A percentile compares a stretch with the other conserved stretches of the same genome.
Conservation (phyloP, 2,888 invertebrate species). For the Ichneumon xanthorius region DNA sequence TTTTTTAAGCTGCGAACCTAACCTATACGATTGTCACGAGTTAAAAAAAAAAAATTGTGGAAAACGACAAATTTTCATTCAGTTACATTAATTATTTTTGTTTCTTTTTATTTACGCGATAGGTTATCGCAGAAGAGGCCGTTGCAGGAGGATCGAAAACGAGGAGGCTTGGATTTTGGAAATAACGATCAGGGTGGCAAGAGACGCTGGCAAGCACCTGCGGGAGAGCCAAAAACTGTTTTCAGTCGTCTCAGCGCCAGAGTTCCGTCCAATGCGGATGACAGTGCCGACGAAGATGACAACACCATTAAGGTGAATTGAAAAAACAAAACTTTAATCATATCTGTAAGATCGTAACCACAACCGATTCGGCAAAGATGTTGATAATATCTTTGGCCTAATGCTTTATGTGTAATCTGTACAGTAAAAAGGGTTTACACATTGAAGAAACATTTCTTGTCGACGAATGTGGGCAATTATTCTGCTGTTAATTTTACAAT, state of each 20-base stretch:
- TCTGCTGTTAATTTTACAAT: not conserved
- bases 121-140: slow-evolving; percentile 81
- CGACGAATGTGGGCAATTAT: not conserved
- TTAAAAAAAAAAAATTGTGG: not conserved
- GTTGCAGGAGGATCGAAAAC: slow-evolving; percentile 81
- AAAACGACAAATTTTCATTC: not conserved
- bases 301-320: slow-evolving; percentile 75
- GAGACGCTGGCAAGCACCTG: slow-evolving; percentile 79
- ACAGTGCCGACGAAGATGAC: slow-evolving; percentile 83
- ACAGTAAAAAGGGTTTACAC: not conserved
- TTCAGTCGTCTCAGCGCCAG: slow-evolving; percentile 83
- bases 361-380: not conserved
- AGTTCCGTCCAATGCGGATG: slow-evolving; percentile 82
- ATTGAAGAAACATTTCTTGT: not conserved
- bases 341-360: not conserved
- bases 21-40: slow-evolving; percentile 22
- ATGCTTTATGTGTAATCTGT: not conserved
- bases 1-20: not conserved
- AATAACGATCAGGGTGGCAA: slow-evolving; percentile 80
- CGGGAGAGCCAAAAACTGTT: slow-evolving; percentile 82
- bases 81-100: slow-evolving; percentile 15
- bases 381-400: not conserved
- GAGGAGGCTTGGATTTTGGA: slow-evolving; percentile 77
- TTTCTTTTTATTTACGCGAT: slow-evolving; percentile 20
- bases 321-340: not conserved